phyloP scores from a whole-genome alignment of 2,797 vertebrate species.

The Pipistrellus kuhlii region DNA sequence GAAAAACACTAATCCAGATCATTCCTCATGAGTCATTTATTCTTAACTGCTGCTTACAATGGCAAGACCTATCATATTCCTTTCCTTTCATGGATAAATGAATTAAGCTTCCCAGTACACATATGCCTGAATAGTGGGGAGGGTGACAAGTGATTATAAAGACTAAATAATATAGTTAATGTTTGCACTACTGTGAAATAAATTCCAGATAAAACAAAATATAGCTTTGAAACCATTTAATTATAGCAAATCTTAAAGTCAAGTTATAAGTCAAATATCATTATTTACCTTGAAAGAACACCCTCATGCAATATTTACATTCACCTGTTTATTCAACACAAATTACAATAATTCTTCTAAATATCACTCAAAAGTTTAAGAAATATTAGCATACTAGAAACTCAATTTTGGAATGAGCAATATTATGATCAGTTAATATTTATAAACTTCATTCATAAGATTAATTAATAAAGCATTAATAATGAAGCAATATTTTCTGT shows the following conservation, averaged over 20 bases:
- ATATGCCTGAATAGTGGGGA: background rate
- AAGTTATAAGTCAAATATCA: conserved; percentile 26
- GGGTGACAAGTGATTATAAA: background rate
- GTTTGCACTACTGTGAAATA: background rate
- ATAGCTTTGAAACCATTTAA: background rate
- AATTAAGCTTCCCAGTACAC: conserved; percentile 26
- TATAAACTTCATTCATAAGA: conserved; percentile 28
- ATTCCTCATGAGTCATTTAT: background rate
- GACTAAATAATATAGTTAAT: conserved; percentile 23
- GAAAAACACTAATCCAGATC: conserved; percentile 30
- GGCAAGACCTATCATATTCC: background rate
- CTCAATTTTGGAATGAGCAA: background rate
- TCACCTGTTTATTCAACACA: conserved; percentile 9
- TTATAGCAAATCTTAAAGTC: conserved; percentile 40
- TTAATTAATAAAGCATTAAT: conserved; percentile 27
- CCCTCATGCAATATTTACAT: background rate
- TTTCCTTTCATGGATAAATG: conserved; percentile 33
- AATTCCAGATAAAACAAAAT: conserved; percentile 39
- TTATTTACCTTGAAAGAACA: conserved; percentile 37
- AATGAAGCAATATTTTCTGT: conserved; percentile 13
- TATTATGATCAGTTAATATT: conserved; percentile 27
- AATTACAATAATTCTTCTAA: conserved; percentile 37
- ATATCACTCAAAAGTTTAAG: conserved; percentile 28
- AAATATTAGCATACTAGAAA: conserved; percentile 26
- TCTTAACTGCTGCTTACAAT: conserved; percentile 18